phyloP scores from a whole-genome alignment of 1,140 invertebrate species.

The Macrobrachium nipponense region DNA sequence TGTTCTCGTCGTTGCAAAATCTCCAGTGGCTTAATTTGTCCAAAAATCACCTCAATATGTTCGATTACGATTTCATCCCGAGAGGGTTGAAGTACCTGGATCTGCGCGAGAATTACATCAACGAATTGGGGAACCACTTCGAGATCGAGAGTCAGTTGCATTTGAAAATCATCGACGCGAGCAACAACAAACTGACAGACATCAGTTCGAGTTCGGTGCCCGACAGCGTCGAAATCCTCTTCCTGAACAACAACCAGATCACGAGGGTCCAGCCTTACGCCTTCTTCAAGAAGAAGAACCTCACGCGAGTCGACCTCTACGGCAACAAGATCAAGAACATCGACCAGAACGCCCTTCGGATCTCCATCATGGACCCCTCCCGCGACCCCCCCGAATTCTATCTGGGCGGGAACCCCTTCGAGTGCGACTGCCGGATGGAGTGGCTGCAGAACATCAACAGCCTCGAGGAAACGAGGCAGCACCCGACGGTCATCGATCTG shows the following conservation, averaged over 20 bases:
- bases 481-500: conserved; percentile 87
- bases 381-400: conserved; percentile 89
- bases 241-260: conserved; percentile 91
- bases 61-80: conserved; percentile 92
- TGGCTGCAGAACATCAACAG: conserved; percentile 86
- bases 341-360: conserved; percentile 82
- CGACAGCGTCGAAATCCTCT: conserved; percentile 87
- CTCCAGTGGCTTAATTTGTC: conserved; percentile 93
- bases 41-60: conserved; percentile 87
- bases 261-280: conserved; percentile 83
- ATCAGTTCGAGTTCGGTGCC: conserved; percentile 90
- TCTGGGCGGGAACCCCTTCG: conserved; percentile 89
- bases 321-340: conserved; percentile 86
- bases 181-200: conserved; percentile 73
- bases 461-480: conserved; percentile 79
- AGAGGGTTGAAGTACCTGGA: conserved; percentile 89
- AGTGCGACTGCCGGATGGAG: conserved; percentile 89
- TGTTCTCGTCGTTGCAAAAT: conserved; percentile 87
- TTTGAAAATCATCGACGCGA: conserved; percentile 62
- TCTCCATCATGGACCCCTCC: conserved; percentile 77
- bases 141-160: conserved; percentile 62
- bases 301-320: conserved; percentile 89
- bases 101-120: conserved; percentile 82
- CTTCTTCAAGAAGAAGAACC: conserved; percentile 85
- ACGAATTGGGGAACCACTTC: conserved; percentile 62